Base-by-base conservation (phyloP, 2,113 vertebrate species). In the Protomyctophum bolini region DNA sequence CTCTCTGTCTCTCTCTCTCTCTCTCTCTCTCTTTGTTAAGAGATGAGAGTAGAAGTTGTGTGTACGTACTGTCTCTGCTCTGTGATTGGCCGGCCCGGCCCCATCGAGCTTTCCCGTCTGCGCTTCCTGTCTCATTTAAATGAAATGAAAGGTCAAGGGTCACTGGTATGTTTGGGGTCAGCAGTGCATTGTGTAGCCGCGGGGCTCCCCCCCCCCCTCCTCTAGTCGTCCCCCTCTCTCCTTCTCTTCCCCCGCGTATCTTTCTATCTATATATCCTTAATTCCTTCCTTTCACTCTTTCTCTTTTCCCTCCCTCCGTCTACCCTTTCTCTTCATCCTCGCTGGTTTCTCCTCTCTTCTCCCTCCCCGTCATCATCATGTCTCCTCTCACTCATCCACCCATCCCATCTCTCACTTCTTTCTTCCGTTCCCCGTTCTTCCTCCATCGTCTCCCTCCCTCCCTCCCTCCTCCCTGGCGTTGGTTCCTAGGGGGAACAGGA, bases 141-240 rank as follows among this genome's bases (percentile, higher is more conserved):
- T 75, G 48, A 55, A 12, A n/a, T 6, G 9, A 21, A 21, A 68
- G 73, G 73, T 83, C 80, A 85, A 55, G 87, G 83, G 79, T 88
- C 76, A 57, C 28, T 0, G 57, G 62, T 72, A 76, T 33, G 6
- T 77, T 80, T 10, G 10, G 59, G 83, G 72, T 72, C 56, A 68
- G 75, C 15, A 0, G 77, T 50, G 33, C 52, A 21, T 64, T 79
- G 75, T 73, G 63, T 72, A 49, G 33, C 68, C 6, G 21, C 59
- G 8, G 58, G 15, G 60, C 41, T 63, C 8, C 7, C n/a, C 49
- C 10, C 10, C 58, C 28, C 56, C 15, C 33, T 50, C 10, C 45
- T 41, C 2, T 21, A 21, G 21, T 21, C 21, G 21, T 21, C 7
- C 68, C 70, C 71, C 66, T n/a, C 7, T 50, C 41, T 8, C 50